Evolutionary conservation across 2,888 invertebrate genomes (phyloP), one percentile per base, ranked within the genome.

Genomic region (Opisthograptis luteolata): DNA sequence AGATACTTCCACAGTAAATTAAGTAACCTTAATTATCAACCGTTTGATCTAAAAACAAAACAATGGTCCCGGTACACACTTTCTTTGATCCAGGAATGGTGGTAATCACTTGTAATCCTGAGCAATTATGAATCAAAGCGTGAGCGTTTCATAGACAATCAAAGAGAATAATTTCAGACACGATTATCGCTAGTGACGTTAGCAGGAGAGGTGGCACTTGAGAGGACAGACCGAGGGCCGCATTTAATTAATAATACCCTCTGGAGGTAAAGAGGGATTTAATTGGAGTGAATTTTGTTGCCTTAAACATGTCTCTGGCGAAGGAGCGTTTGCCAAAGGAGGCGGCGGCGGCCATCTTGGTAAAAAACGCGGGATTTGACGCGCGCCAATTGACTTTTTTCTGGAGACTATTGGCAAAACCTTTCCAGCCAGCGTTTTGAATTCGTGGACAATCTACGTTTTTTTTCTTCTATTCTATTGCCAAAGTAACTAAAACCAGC

Each of bases 241-340:
- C 66, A 68, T 81, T 82, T 86, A 85, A 84, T 85, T 85, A 86
- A 83, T 77, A 81, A 64, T 69, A 70, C 75, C 72, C 72, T 75
- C 56, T 52, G 35, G 39, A 55, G 44, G 55, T 53, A 44, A 45
- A 43, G 49, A 52, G 55, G 47, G 47, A 55, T 58, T 55, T 60
- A 60, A 63, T 60, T 59, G 58, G 52, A 56, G 46, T 52, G 49
- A 59, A 53, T 59, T 56, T 52, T 55, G 54, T 55, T 52, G 53
- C 46, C 45, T 54, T 31, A 48, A 54, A 48, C 47, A 48, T 51
- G 42, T 52, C 51, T 54, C 27, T 8, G 34, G 30, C 24, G 20
- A 39, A 41, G 28, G 30, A 28, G 32, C 44, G 28, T 41, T 45
- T 41, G 48, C 44, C 36, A 48, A 27, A 42, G 30, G 36, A 43